These are phyloP conservation scores for Hesperophylax magnus DNA, from an alignment of 1,140 invertebrate species.

Conservation along the genomic window DNA sequence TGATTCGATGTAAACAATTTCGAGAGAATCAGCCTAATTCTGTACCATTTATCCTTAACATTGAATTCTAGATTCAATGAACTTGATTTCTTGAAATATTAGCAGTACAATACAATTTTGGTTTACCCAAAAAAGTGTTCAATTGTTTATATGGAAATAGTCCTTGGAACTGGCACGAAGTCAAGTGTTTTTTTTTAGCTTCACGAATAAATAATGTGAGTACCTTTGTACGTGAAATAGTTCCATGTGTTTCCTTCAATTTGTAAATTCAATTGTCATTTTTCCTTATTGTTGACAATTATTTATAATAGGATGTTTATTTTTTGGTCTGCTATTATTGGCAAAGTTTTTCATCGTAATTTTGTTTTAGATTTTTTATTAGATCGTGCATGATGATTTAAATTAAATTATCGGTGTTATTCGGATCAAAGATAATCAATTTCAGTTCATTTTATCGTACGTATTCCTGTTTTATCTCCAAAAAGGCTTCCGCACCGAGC, in stretches of 20 bases:
- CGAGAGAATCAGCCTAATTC: neutral
- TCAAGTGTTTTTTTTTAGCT: neutral
- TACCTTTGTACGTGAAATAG: conserved; percentile 38
- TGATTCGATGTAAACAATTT: neutral
- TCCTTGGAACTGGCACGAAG: conserved; percentile 39
- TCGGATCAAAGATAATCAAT: too few relatives aligned
- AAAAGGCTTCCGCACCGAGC: neutral
- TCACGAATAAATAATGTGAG: neutral
- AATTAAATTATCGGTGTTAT: too few relatives aligned
- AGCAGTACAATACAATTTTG: neutral
- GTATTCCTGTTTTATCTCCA: too few relatives aligned
- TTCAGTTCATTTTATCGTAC: too few relatives aligned
- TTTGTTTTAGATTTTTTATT: too few relatives aligned
- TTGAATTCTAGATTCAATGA: neutral
- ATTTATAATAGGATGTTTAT: too few relatives aligned
- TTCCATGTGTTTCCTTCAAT: conserved; percentile 1
- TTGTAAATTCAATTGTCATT: neutral
- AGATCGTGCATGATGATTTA: too few relatives aligned
- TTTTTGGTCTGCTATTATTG: too few relatives aligned
- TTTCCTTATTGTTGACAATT: too few relatives aligned
- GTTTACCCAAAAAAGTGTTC: conserved; percentile 3
- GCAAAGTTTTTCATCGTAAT: too few relatives aligned
- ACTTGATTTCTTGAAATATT: conserved; percentile 16
- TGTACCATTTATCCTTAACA: conserved; percentile 14
- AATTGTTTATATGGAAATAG: conserved; percentile 27